Evolutionary conservation across 2,888 invertebrate genomes (phyloP).

Genomic region (Zele albiditarsus): DNA sequence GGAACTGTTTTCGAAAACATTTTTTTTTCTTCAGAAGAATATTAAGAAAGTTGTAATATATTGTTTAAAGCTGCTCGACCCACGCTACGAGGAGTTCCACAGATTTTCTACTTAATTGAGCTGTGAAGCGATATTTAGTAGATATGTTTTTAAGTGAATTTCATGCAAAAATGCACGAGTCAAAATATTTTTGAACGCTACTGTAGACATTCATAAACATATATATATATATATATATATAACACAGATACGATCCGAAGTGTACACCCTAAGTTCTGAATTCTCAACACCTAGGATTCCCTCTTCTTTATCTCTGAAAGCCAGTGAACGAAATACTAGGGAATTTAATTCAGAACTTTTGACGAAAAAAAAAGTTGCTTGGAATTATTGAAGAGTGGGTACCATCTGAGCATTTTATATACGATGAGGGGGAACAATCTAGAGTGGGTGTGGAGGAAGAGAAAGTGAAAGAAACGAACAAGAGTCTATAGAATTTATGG

Average conservation of each 20-base stretch:
- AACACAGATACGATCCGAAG: conserved; percentile 14
- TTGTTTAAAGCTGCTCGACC: too few species aligned
- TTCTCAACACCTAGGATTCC: conserved; percentile 29
- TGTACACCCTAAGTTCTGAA: conserved; percentile 25
- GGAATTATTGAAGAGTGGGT: neutral
- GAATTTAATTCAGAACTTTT: conserved; percentile 46
- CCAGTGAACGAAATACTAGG: conserved; percentile 40
- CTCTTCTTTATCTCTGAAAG: conserved; percentile 43
- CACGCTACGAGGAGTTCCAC: too few species aligned
- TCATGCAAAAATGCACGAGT: too few species aligned
- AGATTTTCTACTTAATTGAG: too few species aligned
- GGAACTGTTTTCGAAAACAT: too few species aligned
- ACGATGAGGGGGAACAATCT: neutral
- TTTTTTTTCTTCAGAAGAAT: too few species aligned
- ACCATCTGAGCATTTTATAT: neutral
- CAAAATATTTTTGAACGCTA: too few species aligned
- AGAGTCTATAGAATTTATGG: neutral
- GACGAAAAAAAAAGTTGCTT: conserved; percentile 19
- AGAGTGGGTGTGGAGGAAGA: neutral
- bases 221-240: neutral
- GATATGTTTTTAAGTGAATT: too few species aligned
- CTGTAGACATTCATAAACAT: too few species aligned
- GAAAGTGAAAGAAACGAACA: neutral
- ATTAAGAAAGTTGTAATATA: too few species aligned
- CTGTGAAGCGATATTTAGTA: too few species aligned